Evolutionary conservation across 2,888 invertebrate species (phyloP).

Genomic region (Phytoseiulus persimilis): DNA sequence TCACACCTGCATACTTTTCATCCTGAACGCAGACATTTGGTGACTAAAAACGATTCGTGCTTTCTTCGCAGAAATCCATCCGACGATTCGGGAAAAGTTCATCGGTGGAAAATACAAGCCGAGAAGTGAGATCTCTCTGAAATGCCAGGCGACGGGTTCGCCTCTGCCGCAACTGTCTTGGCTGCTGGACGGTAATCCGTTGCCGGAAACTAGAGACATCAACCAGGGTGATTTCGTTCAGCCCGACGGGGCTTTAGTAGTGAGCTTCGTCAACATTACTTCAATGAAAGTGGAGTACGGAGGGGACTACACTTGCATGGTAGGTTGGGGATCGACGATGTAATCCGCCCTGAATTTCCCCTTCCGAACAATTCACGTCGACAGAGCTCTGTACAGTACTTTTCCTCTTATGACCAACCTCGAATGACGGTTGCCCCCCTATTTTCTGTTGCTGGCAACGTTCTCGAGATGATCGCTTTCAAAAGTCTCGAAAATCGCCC

Average conservation of each 20-base stretch:
- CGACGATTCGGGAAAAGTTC: slow-evolving; percentile 32
- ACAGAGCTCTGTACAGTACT: too few species aligned
- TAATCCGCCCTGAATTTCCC: too few species aligned
- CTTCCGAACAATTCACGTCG: too few species aligned
- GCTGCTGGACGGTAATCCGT: slow-evolving; percentile 22
- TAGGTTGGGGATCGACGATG: not conserved
- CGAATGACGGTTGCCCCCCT: too few species aligned
- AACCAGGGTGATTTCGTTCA: slow-evolving; percentile 36
- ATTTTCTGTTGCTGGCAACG: too few species aligned
- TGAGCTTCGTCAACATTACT: slow-evolving; percentile 35
- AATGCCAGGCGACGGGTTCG: slow-evolving; percentile 32
- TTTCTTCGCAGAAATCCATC: slow-evolving; percentile 10
- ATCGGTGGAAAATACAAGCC: slow-evolving; percentile 32
- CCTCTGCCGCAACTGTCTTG: slow-evolving; percentile 25
- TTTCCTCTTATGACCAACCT: too few species aligned
- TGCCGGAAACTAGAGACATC: slow-evolving; percentile 38
- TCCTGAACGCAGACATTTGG: too few species aligned
- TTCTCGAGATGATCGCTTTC: too few species aligned
- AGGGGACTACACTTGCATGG: slow-evolving; percentile 33
- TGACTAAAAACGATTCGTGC: not conserved
- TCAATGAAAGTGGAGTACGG: slow-evolving; percentile 37
- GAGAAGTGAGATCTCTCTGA: slow-evolving; percentile 24
- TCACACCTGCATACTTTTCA: too few species aligned
- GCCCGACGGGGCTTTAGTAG: slow-evolving; percentile 35
- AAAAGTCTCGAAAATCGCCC: too few species aligned